Evolutionary conservation across 2,797 vertebrate genomes (phyloP), one percentile per base, ranked within the genome.

Genomic region (Pempheris klunzingeri): DNA sequence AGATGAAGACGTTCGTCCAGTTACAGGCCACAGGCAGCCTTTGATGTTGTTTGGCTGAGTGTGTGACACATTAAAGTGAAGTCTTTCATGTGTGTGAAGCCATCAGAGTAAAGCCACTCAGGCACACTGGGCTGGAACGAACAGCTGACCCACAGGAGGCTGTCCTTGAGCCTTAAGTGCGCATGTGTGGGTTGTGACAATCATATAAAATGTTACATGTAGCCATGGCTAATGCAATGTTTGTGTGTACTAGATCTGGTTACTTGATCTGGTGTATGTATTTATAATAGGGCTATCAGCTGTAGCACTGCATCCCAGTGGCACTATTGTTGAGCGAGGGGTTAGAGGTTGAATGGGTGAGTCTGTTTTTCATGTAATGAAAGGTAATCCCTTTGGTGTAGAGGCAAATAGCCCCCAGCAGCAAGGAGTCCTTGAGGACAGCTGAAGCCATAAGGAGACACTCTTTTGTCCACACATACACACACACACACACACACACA

Each of bases 341-440:
- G 77, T 87, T 77, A 72, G 55, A 62, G 77, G 83, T 68, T 62
- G 67, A 77, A 79, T 61, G 39, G 74, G 72, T 13, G 66, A 81
- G 72, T 74, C 77, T 85, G 66, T 81, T 91, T 81, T 82, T 87
- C 75, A 84, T 86, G 82, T 86, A 80, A 89, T 91, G 83, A 90
- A 89, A 89, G 80, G 74, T 71, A 85, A 88, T 90, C 81, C 80
- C 87, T 63, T 77, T 68, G 79, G 85, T 86, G 79, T 66, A 66
- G 49, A 77, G 61, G 63, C 80, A 87, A 88, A 83, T 52, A 87
- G 58, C 72, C 79, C 70, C 73, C 38, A 71, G 79, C 75, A 78
- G 39, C 54, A 52, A 41, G 61, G 14, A 60, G 83, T 82, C 78
- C 77, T 80, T 61, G 52, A 85, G 77, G 75, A 92, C 81, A 89